A percentile compares a stretch with the other conserved stretches of the same genome.
Conservation (phyloP, 2,797 vertebrate species). For the Phrynocephalus vlangalii region DNA sequence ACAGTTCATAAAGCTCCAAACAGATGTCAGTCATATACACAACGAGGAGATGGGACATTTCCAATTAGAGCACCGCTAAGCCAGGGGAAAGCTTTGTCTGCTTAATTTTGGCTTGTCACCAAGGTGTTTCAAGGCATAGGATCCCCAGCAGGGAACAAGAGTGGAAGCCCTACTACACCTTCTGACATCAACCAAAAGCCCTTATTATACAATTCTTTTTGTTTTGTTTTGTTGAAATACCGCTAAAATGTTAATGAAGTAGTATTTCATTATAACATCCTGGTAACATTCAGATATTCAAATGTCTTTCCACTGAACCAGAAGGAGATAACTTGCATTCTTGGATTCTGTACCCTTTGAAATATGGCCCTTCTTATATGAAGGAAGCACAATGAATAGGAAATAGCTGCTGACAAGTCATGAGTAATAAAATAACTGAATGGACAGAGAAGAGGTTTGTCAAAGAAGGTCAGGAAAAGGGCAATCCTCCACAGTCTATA, state of each 20-base stretch:
- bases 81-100: too few relatives aligned
- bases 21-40: too few relatives aligned
- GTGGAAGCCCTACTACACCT: too few relatives aligned
- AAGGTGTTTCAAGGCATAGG: too few relatives aligned
- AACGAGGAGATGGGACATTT: too few relatives aligned
- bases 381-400: background rate
- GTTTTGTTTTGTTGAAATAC: background rate
- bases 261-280: background rate
- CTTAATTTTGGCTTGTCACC: too few relatives aligned
- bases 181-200: too few relatives aligned
- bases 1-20: too few relatives aligned
- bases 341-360: accelerated
- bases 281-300: background rate
- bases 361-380: accelerated
- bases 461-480: slow-evolving; percentile 6
- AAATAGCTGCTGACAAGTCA: background rate
- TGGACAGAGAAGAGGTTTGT: slow-evolving; percentile 18
- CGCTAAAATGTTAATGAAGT: slow-evolving; percentile 31
- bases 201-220: too few relatives aligned
- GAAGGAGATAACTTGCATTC: accelerated
- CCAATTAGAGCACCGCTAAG: too few relatives aligned
- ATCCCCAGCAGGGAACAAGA: too few relatives aligned
- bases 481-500: background rate
- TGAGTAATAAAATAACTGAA: background rate
- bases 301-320: background rate